Conservation (phyloP, 2,888 invertebrate species). For the Strigamia transsilvanica region DNA sequence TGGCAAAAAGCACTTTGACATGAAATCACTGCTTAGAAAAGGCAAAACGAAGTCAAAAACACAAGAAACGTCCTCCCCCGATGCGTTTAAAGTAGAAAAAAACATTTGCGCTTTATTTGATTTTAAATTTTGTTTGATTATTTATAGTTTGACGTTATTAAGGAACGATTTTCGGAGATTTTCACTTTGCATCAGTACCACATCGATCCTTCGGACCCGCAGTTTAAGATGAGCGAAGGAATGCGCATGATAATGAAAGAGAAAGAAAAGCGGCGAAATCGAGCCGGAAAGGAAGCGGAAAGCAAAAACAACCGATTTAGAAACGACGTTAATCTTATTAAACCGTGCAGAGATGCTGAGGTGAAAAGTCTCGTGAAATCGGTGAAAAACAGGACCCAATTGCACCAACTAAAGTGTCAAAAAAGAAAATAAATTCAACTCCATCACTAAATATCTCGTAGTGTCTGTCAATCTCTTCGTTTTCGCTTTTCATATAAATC, state of each 20-base stretch:
- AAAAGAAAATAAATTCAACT: not conserved
- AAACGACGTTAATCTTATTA: conserved; percentile 53
- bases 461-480: too few species aligned
- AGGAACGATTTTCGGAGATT: conserved; percentile 83
- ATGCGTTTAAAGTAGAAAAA: not conserved
- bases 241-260: conserved; percentile 84
- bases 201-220: conserved; percentile 91
- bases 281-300: not conserved
- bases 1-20: conserved; percentile 61
- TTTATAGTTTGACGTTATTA: conserved; percentile 74
- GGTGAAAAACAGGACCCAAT: conserved; percentile 73
- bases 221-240: conserved; percentile 87
- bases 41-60: too few species aligned
- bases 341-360: conserved; percentile 69
- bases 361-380: conserved; percentile 78
- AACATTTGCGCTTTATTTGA: too few species aligned
- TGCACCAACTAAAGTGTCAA: conserved; percentile 47
- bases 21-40: conserved; percentile 58
- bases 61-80: not conserved
- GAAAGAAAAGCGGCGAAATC: conserved; percentile 74
- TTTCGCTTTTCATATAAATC: too few species aligned
- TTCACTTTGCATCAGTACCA: conserved; percentile 87
- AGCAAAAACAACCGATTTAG: not conserved
- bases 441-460: too few species aligned
- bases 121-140: not conserved